Evolutionary conservation across 1,140 invertebrate species (phyloP), one percentile per base, ranked within the genome.

Genomic region (Calliphora vicina): DNA sequence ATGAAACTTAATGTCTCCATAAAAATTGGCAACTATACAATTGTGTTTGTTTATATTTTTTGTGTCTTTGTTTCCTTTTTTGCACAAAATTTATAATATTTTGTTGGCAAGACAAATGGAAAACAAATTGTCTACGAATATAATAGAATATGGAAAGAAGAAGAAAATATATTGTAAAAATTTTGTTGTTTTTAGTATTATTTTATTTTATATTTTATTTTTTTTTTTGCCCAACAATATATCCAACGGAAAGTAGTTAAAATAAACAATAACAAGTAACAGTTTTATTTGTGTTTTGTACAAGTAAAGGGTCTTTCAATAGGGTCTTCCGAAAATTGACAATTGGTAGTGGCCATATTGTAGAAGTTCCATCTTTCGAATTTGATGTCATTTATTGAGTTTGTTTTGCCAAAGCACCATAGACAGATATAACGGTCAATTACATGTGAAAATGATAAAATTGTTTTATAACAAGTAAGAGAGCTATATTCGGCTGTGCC

Each of bases 1-100:
- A 67, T 67, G 61, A 67, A 67, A 67, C 61, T 67, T 67, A 23
- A 23, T 67, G 61, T 67, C 61, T 67, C 61, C 61, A 67, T 67
- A 67, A 67, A 23, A 67, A 23, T 67, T 67, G 61, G 61, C 61
- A 67, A 67, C 61, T 23, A 23, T 67, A 67, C 61, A 67, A 67
- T 23, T 67, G n/a, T 23, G 10, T 67, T 8, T 67, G 4, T 23
- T 8, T 20, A 17, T 20, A 1, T 67, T 6, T 61, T 61, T 2
- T 61, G 17, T 61, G 17, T n/a, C n/a, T n/a, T n/a, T n/a, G 57
- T 61, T 2, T 61, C 3, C 5, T 67, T 67, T 67, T 67, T 23
- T 5, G 29, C 50, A 20, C 61, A 67, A 67, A 67, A 67, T 67
- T 67, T 67, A 67, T 67, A 67, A 67, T 67, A 67, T 23, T 67